A percentile compares a stretch with the other conserved stretches of the same genome.
phyloP scores from a whole-genome alignment of 30 jellyfish, hydroid and myxozoan genomes.

The Sanderia malayensis region DNA sequence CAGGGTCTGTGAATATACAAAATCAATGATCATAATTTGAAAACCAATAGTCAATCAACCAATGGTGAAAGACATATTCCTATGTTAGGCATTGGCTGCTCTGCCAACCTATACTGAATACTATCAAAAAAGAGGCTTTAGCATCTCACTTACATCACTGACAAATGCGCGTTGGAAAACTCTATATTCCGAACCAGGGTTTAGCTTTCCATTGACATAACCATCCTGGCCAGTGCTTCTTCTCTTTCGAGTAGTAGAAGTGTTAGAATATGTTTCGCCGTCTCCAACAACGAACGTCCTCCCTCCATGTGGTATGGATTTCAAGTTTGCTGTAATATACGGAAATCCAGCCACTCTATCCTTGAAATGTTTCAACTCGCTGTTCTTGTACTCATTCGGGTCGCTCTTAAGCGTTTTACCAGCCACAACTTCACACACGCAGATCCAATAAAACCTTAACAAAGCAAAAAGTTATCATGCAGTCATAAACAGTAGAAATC shows the following conservation, averaged over 20 bases:
- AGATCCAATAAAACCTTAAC: background rate
- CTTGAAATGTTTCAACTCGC: background rate
- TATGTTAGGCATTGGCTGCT: too few relatives aligned
- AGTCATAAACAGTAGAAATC: background rate
- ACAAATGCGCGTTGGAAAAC: conserved; percentile 46
- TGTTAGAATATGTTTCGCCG: conserved; percentile 13
- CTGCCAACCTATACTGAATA: too few relatives aligned
- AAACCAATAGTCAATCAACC: background rate
- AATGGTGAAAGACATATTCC: too few relatives aligned
- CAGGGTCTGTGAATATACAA: background rate
- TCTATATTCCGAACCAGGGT: background rate
- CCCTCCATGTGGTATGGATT: conserved; percentile 39
- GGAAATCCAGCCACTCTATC: background rate
- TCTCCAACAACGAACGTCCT: conserved; percentile 36
- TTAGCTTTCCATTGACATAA: conserved; percentile 9
- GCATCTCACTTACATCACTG: conserved; percentile 11
- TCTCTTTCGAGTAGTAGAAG: conserved; percentile 22
- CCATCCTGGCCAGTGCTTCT: conserved; percentile 21
- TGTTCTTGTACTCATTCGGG: background rate
- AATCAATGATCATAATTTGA: background rate
- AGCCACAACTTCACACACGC: background rate
- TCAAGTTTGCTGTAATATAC: conserved; percentile 10
- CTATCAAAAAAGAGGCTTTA: too few relatives aligned
- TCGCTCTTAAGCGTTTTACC: conserved; percentile 1
- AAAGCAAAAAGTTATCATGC: background rate